Percentiles rank a stretch among this genome's conserved stretches.
Evolutionary conservation across 37 sponge, comb jelly and placozoan genomes (phyloP).

Genomic region (Chondrosia reniformis): DNA sequence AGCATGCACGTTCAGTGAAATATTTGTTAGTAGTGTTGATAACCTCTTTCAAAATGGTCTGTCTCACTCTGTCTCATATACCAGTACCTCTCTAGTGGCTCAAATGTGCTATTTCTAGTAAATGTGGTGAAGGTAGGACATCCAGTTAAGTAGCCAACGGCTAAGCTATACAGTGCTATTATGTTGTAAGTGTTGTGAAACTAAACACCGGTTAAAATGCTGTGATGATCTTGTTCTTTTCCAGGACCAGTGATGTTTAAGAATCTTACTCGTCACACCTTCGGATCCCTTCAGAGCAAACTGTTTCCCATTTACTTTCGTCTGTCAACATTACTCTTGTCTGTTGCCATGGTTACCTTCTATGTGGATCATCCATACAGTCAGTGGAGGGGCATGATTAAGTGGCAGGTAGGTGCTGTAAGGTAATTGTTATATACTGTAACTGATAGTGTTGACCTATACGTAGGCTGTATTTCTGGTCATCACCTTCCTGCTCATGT

Average conservation of each 20-base stretch:
- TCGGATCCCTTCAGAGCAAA: conserved; percentile 74
- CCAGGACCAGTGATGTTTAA: conserved; percentile 68
- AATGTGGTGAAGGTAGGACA: too few species aligned
- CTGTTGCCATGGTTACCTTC: conserved; percentile 41
- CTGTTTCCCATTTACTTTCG: conserved; percentile 76
- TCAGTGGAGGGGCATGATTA: conserved; percentile 29
- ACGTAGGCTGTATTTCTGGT: not conserved
- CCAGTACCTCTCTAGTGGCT: too few species aligned
- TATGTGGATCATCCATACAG: conserved; percentile 42
- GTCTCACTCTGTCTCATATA: too few species aligned
- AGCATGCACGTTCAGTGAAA: too few species aligned
- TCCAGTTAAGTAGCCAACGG: too few species aligned
- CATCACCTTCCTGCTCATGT: not conserved
- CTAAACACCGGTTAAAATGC: too few species aligned
- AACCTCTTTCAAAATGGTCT: too few species aligned
- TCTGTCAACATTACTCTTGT: conserved; percentile 37
- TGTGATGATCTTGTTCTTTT: too few species aligned
- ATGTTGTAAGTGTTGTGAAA: too few species aligned
- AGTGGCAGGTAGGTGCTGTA: conserved; percentile 38
- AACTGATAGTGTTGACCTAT: not conserved
- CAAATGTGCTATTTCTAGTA: too few species aligned
- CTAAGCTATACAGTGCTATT: too few species aligned
- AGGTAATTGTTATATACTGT: not conserved
- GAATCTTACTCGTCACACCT: conserved; percentile 69
- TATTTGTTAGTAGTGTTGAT: too few species aligned